Evolutionary conservation across 2,113 vertebrate species (phyloP).

Genomic region (Oreotrochilus melanogaster): DNA sequence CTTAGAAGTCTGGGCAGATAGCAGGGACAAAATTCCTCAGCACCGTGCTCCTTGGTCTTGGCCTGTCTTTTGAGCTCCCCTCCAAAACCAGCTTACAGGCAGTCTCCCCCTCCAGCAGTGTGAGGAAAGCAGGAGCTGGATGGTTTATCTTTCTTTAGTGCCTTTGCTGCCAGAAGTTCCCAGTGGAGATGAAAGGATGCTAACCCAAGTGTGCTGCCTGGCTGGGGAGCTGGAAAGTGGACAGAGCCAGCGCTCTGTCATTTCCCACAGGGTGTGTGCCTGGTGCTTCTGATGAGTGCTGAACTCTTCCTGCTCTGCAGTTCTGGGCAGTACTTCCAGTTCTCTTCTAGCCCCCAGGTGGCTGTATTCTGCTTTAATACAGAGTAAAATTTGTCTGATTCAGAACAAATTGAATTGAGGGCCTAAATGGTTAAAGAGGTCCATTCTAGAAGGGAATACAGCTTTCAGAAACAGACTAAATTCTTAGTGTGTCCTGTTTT

Average conservation of each 20-base stretch:
- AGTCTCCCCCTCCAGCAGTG: background rate
- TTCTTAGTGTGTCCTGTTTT: background rate
- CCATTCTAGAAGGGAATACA: background rate
- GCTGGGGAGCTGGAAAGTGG: accelerated
- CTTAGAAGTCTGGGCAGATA: background rate
- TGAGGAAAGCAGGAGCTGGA: background rate
- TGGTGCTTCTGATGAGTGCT: background rate
- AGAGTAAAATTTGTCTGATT: background rate
- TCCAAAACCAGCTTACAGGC: background rate
- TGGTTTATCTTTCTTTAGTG: background rate
- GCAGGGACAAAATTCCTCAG: background rate
- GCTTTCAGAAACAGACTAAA: background rate
- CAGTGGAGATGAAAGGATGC: accelerated
- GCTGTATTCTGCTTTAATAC: background rate
- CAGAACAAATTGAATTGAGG: background rate
- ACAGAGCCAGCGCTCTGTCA: background rate
- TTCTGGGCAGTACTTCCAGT: background rate
- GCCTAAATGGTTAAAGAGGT: background rate
- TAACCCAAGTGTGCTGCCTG: background rate
- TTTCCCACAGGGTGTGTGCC: accelerated
- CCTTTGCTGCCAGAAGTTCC: background rate
- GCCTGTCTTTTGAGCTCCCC: background rate
- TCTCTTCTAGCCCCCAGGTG: background rate
- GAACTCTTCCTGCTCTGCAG: background rate
- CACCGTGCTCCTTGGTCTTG: background rate